Base-by-base conservation (phyloP, 2,113 vertebrate species). In the Nothobranchius kuhntae region DNA sequence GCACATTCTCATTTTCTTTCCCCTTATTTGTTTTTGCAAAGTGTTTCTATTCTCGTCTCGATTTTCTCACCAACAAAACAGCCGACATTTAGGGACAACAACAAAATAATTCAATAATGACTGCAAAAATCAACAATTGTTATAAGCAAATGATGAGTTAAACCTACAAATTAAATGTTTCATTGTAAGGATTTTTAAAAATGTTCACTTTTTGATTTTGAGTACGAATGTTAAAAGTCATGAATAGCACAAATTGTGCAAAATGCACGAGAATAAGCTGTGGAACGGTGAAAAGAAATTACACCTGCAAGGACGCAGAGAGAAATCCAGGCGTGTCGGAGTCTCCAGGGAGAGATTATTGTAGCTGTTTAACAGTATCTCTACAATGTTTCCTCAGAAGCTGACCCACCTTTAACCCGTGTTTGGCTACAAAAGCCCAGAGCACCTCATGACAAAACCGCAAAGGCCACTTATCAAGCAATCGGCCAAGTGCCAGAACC, bases 391-490 rank as follows among this genome's bases (percentile, higher is more conserved):
- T 76, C 59, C 57, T 65, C 21, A 71, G 70, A 78, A 71, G 78
- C 60, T 82, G 80, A 82, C 70, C 79, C 78, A 83, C 73, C 82
- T 87, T 81, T 82, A 72, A 90, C 89, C 80, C 26, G 17, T 9
- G 61, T 71, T 60, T 7, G 35, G 14, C 50, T 70, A 62, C 47
- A 42, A 58, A 61, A 78, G 48, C 71, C 38, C 50, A 42, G 53
- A 59, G 69, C 75, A 70, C 63, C 56, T 72, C 14, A 2, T 48
- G 50, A 48, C 50, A 71, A 73, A 74, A 71, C 75, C 65, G 54
- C 72, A 78, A 67, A 75, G 63, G 55, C 17, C 45, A 61, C 56
- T 79, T 61, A 68, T 78, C 53, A 61, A 45, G 36, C 48, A 45
- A 44, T 26, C 54, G 4, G 47, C 30, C 45, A 1, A 71, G 35